Base-by-base conservation (phyloP, 2,113 vertebrate genomes). In the Neogale vison region DNA sequence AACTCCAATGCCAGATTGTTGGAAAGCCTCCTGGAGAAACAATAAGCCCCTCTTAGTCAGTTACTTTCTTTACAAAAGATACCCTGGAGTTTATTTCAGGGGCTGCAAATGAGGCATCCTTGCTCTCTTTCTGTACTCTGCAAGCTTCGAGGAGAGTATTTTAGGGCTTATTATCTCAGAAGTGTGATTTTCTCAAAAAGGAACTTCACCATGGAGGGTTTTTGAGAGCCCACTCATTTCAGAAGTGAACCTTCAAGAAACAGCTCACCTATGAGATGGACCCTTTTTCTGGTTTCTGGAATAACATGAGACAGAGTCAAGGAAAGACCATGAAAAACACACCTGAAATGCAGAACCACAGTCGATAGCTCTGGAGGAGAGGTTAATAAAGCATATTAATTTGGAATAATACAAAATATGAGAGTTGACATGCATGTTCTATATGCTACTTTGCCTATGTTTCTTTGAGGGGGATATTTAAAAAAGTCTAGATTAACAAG, bases 1-100 rank as follows among this genome's bases (percentile, higher is more conserved):
- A 93, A 97, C 82, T 95, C 90, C 93, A 95, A 88, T 91, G 50
- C 71, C 96, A 91, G 82, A 88, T 90, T 93, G 85, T 85, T 97
- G 96, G 69, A 95, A 88, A 95, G 45, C 26, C 72, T 85, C 77
- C 42, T 85, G 36, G 69, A 89, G 88, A 81, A 79, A 59, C 74
- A 74, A 79, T 63, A 79, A 90, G 57, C 82, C 21, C 67, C 65
- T 97, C 82, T 94, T 92, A 69, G 85, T 69, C 93, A 88, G 71
- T 71, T 77, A 50, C 79, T 96, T 88, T 93, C 84, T 97, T 63
- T 91, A 29, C 42, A 72, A 93, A 95, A 61, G 29, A 87, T 80
- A 36, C 6, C 14, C 57, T 88, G 10, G 15, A 26, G 81, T 95
- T 97, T 93, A 93, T 93, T 94, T 93, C 36, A 61, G 72, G 61